Base-by-base conservation (phyloP, 2,113 vertebrate species). In the Turnix velox region DNA sequence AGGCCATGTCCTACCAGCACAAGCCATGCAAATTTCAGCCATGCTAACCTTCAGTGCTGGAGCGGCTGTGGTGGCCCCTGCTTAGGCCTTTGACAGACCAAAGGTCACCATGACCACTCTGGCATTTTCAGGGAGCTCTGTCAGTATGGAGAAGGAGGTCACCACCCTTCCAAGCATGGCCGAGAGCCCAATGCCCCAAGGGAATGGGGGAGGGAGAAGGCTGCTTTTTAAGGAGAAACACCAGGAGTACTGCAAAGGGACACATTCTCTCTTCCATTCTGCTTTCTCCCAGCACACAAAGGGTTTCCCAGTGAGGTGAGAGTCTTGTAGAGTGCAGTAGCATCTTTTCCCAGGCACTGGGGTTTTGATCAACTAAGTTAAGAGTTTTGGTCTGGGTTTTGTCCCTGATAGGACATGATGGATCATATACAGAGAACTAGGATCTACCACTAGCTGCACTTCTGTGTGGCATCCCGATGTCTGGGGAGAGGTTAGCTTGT, bases 261-360 rank as follows among this genome's bases (percentile, higher is more conserved):
- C n/a, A 46, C 33, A 19, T 59, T 43, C 54, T 91, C 59, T 49
- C 17, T 68, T 80, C 48, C 14, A 35, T 61, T 14, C n/a, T 63
- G 17, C 83, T 80, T 88, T 57, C 48, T 88, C 71, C 43, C 39
- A 67, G 6, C 23, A 8, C 7, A 51, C 18, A 62, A 59, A 14
- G 14, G 6, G 27, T 66, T 17, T 73, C 17, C 25, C 25, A 42
- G 25, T 2, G 3, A 84, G 23, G 51, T 46, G 39, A 24, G 42
- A 52, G 3, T 78, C 68, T 87, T 62, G 48, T 20, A 71, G 35
- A 48, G 8, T 45, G 18, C 51, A 74, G 69, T 28, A 68, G 18
- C n/a, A 59, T 35, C 52, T 59, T 84, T 11, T 11, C 4, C 39
- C 35, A 59, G 12, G n/a, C 8, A 4, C 30, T 0, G 0, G 23